Evolutionary conservation across 2,888 invertebrate genomes (phyloP).

Genomic region (Acanthosepion esculentum): DNA sequence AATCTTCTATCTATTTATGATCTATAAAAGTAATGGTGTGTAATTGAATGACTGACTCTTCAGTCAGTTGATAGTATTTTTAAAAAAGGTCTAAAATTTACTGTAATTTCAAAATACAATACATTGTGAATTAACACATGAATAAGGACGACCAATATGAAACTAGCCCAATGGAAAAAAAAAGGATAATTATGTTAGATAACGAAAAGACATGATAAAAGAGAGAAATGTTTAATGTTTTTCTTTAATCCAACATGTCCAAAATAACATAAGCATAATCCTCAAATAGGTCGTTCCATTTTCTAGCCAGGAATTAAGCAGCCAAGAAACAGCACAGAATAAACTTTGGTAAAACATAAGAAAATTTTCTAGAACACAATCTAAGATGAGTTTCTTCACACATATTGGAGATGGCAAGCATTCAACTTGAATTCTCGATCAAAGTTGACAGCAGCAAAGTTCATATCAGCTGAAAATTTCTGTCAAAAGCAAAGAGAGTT

Average conservation of each 20-base stretch:
- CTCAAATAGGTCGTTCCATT: background rate
- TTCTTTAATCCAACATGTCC: background rate
- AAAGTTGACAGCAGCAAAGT: background rate
- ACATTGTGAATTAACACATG: too few species aligned
- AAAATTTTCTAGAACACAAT: background rate
- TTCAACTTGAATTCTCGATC: background rate
- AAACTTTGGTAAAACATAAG: background rate
- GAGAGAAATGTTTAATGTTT: too few species aligned
- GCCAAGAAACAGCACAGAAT: background rate
- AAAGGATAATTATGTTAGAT: background rate
- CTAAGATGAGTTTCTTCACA: background rate
- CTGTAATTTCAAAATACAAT: too few species aligned
- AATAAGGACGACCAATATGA: too few species aligned
- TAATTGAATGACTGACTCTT: too few species aligned
- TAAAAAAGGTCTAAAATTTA: too few species aligned
- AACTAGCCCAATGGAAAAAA: too few species aligned
- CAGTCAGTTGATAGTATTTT: too few species aligned
- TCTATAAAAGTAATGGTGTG: too few species aligned
- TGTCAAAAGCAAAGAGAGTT: background rate
- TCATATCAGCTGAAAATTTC: conserved; percentile 21
- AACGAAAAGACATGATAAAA: background rate
- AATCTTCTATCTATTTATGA: too few species aligned
- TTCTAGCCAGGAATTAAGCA: background rate
- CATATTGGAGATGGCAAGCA: background rate
- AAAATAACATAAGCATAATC: background rate